Percentiles rank a stretch among this genome's conserved stretches.
Conservation (phyloP, 2,888 invertebrate genomes). For the Nemotelus nigrinus region DNA sequence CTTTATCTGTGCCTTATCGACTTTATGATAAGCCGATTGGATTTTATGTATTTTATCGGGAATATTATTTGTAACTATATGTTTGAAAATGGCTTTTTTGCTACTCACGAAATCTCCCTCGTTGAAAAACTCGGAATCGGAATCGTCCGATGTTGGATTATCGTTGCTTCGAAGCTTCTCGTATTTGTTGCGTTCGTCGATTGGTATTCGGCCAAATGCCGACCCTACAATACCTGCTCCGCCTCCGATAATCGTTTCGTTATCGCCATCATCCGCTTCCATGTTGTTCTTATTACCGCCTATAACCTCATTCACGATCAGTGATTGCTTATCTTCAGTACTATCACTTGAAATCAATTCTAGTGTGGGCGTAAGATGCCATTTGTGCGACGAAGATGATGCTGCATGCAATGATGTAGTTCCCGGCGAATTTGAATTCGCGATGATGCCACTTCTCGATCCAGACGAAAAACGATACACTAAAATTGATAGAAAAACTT, state of each 20-base stretch:
- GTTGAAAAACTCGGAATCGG: constrained; percentile 65
- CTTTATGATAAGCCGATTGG: constrained; percentile 67
- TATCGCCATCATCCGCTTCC: constrained; percentile 56
- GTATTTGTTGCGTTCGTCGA: constrained; percentile 80
- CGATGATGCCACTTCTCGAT: neutral
- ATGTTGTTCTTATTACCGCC: constrained; percentile 53
- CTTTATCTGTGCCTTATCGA: constrained; percentile 64
- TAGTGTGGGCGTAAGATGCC: constrained; percentile 64
- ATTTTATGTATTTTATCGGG: constrained; percentile 68
- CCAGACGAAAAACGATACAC: constrained; percentile 43
- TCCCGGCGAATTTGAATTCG: constrained; percentile 41
- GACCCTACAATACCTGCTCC: constrained; percentile 63
- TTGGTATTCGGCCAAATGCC: constrained; percentile 71
- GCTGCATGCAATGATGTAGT: constrained; percentile 51
- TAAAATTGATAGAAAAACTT: constrained; percentile 61
- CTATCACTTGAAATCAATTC: constrained; percentile 61
- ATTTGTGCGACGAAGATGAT: constrained; percentile 62
- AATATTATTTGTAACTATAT: constrained; percentile 67
- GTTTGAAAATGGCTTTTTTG: constrained; percentile 63
- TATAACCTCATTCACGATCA: constrained; percentile 58
- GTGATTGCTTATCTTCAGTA: constrained; percentile 60
- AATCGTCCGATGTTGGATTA: constrained; percentile 68
- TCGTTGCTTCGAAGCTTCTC: constrained; percentile 77
- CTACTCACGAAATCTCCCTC: constrained; percentile 57
- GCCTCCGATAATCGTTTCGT: constrained; percentile 60